Evolutionary conservation across 2,888 invertebrate genomes (phyloP), one percentile per base, ranked within the genome.

Genomic region (Acrobasis suavella): DNA sequence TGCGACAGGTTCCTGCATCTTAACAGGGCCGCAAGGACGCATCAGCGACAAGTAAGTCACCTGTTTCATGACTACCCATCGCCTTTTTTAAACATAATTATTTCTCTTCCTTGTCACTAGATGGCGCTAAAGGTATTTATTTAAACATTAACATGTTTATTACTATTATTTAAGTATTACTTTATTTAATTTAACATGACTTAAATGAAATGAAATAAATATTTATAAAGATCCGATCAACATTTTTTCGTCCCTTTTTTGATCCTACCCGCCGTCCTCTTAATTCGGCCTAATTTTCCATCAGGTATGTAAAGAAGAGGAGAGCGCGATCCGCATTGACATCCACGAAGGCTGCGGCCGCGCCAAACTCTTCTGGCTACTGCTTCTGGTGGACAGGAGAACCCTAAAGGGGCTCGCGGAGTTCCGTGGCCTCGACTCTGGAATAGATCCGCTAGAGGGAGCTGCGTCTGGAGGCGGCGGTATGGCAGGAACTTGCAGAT

Each of bases 281-380:
- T 7, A 32, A 32, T 8, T 7, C 32, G 7, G 32, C 32, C 32
- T 32, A 32, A 32, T 32, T 32, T 32, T 32, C 32, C 54, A 52
- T 50, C 76, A 96, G 95, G 96, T 97, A 17, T 98, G 98, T 87
- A 98, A 98, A 83, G 98, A 98, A 80, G 98, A 98, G 78, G 98
- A 98, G 80, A 98, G 98, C 82, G 97, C 98, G 0, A 98, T 99
- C 66, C 96, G 97, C 67, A 97, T 99, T 7, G 98, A 99, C 86
- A 94, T 99, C n/a, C 99, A 99, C 86, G 99, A 98, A 87, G 96
- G 96, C 0, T 99, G 99, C 82, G 99, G 99, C 0, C 94, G 99
- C 49, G 98, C 98, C 1, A 98, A 99, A 86, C 92, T 99, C 7
- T 98, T 98, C 86, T 99, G 99, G 98, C 93, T 99, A 8, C 92